Evolutionary conservation across 2,888 invertebrate genomes (phyloP), one percentile per base, ranked within the genome.

Genomic region (Cheiracanthium punctorium): DNA sequence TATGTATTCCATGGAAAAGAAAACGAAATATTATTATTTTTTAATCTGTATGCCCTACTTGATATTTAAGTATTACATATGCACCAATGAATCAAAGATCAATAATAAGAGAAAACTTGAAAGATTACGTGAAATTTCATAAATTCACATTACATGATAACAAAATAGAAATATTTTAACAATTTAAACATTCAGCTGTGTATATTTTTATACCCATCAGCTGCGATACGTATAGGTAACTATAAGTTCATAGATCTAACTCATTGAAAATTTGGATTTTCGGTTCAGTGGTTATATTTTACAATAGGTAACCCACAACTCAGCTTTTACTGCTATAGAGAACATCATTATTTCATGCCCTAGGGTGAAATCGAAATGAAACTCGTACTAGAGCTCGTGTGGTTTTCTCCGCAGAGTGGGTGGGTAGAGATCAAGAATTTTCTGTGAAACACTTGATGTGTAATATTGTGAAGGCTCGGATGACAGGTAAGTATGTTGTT

Each of bases 301-400:
- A 33, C 37, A 69, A 33, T 32, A 32, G 33, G n/a, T 32, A 17
- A 65, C 30, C 43, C 30, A 1, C 24, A 24, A 7, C 32, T 10
- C 24, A 74, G 80, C 81, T 82, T 82, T 82, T 76, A 82, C 76
- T 82, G 75, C 69, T 82, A 1, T 52, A 58, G n/a, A 41, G 71
- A 17, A 65, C 72, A 58, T 79, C 84, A 85, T 85, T 85, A 85
- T 85, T 85, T 85, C 58, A 67, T 37, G 37, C 58, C 84, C 79
- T 73, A 67, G 84, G 84, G 84, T 73, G 52, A 74, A 84, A 84
- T 84, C 82, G 82, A 84, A 77, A 73, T 77, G 82, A 82, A 76
- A 70, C 79, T 48, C 37, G 29, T 58, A 20, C 58, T 58, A 58
- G 58, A 58, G 24, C 71, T 29, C 24, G 32, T 85, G 84, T 41